phyloP scores from a whole-genome alignment of 2,888 invertebrate species.

The Coelopa pilipes region DNA sequence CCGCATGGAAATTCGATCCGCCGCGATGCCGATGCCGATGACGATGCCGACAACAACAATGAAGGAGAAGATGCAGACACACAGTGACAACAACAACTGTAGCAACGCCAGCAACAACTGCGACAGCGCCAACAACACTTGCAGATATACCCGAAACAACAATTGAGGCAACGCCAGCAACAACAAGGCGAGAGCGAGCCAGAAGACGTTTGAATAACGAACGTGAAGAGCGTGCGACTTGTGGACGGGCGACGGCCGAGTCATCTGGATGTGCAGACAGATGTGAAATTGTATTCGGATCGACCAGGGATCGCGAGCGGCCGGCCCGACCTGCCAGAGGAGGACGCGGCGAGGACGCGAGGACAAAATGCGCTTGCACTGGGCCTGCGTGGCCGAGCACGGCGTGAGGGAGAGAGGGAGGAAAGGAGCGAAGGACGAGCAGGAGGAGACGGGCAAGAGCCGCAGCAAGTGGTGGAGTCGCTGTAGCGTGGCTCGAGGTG shows the following conservation, averaged over 20 bases:
- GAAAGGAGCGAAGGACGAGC: too few species aligned
- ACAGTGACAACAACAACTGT: constrained; percentile 18
- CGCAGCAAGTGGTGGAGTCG: too few species aligned
- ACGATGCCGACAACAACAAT: too few species aligned
- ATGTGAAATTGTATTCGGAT: constrained; percentile 62
- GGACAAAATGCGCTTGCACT: constrained; percentile 30
- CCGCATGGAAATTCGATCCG: too few species aligned
- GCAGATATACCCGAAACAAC: not conserved
- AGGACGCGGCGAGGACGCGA: constrained; percentile 1
- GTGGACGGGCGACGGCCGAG: constrained; percentile 44
- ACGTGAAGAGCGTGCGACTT: constrained; percentile 55
- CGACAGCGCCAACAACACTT: constrained; percentile 12
- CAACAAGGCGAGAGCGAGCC: not conserved
- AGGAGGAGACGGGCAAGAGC: too few species aligned
- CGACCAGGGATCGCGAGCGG: too few species aligned
- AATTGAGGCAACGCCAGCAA: constrained; percentile 34
- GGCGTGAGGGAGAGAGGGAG: too few species aligned
- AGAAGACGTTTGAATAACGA: constrained; percentile 18
- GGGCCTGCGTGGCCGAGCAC: too few species aligned
- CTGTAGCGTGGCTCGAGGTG: too few species aligned
- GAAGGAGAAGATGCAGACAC: too few species aligned
- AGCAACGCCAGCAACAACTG: constrained; percentile 16
- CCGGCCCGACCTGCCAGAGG: not conserved
- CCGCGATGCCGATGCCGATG: too few species aligned
- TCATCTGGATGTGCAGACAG: constrained; percentile 61